Base-by-base conservation (phyloP, 2,797 vertebrate species). In the Melanotaenia parkinsoni region DNA sequence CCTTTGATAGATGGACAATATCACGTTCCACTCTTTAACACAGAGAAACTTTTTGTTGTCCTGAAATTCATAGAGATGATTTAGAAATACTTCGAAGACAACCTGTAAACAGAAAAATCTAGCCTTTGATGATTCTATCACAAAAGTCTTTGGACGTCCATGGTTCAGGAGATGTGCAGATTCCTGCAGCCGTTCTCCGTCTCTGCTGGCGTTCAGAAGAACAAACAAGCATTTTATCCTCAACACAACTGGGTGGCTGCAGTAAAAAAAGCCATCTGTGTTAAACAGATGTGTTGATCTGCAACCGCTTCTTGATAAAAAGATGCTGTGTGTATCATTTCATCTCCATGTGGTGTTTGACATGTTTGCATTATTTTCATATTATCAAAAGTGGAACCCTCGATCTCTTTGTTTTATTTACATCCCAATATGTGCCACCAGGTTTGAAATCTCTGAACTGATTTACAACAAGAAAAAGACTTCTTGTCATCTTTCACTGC, bases 21-120 rank as follows among this genome's bases (percentile, higher is more conserved):
- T n/a, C 54, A 79, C 62, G 45, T 63, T 84, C 61, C 62, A 62
- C 18, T 53, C 33, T 35, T 81, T 56, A n/a, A 73, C 63, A 56
- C 14, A 59, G 71, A 79, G 24, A 57, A 43, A 57, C 3, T 18
- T 30, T 43, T 43, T 58, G 37, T 50, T 63, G 13, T 72, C 26
- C 28, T 51, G 58, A 79, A 60, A 30, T 50, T 30, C 22, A 58
- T 60, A 22, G 3, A 38, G 54, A 59, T 35, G 4, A 32, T 47
- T 56, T 30, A 7, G 26, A 71, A 51, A 61, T 47, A 50, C 7
- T n/a, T 60, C 33, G 20, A 63, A 57, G 73, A 86, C 82, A 77
- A 85, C 59, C 57, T 91, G 89, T 88, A 83, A 91, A 89, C 89
- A 87, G 61, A 71, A 18, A 20, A 32, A 77, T 65, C 74, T 57